Conservation (phyloP, 2,888 invertebrate genomes). For the Helleia helle region DNA sequence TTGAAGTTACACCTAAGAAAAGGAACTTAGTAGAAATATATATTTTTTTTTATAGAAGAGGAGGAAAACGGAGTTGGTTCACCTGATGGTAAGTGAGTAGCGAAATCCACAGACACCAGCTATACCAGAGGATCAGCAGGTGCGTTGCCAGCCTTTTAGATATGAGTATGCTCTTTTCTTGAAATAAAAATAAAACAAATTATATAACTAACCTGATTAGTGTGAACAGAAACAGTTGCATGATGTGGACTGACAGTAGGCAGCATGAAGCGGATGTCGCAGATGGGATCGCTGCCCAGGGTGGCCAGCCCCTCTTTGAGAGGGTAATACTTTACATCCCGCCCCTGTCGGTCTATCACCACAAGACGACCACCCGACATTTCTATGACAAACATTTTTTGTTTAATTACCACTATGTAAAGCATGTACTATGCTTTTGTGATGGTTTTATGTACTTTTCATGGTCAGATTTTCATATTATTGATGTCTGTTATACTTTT, state of each 20-base stretch:
- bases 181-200: no score
- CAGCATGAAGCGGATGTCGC: slow-evolving; percentile 51
- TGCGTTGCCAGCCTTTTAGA: no score
- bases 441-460: neutral
- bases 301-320: slow-evolving; percentile 46
- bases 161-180: no score
- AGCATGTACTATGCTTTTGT: neutral
- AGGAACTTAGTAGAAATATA: no score
- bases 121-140: no score
- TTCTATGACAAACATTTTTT: neutral
- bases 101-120: no score
- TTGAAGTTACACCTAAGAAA: no score
- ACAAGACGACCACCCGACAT: slow-evolving; percentile 50
- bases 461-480: neutral
- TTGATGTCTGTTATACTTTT: no score
- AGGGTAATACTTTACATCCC: slow-evolving; percentile 42
- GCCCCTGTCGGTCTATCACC: slow-evolving; percentile 52
- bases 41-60: no score
- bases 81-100: no score
- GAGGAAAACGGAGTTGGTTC: no score
- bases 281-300: slow-evolving; percentile 46
- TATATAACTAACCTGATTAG: slow-evolving; percentile 36
- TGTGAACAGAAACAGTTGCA: slow-evolving; percentile 51
- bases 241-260: slow-evolving; percentile 48
- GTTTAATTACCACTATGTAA: neutral